Percentiles rank a stretch among this genome's conserved stretches.
Conservation (phyloP, 2,797 vertebrate genomes). For the Epinephelus awoara region DNA sequence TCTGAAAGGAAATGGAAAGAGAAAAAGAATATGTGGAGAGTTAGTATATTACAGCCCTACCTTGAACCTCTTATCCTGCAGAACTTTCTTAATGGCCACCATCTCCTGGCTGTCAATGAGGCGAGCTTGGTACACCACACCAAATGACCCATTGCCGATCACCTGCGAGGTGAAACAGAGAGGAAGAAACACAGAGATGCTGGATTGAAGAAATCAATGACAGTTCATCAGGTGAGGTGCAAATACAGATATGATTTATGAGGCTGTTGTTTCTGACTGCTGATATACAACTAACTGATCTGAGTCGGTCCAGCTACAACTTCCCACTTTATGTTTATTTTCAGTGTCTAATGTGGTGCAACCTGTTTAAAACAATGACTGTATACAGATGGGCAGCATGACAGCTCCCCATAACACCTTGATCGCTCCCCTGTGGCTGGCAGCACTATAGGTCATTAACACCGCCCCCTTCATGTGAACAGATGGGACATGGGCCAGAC, state of each 20-base stretch:
- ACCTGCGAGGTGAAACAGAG: conserved; percentile 63
- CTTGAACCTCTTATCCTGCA: conserved; percentile 96
- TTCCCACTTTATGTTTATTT: background rate
- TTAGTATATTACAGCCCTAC: conserved; percentile 54
- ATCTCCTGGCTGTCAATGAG: conserved; percentile 92
- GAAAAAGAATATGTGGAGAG: background rate
- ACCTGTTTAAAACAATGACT: background rate
- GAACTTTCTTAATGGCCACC: conserved; percentile 95
- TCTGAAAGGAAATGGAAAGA: background rate
- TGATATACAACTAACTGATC: background rate
- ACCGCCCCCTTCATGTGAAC: too few species aligned
- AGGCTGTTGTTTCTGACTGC: background rate
- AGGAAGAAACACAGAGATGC: background rate
- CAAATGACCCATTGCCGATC: conserved; percentile 94
- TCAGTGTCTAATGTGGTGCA: too few species aligned
- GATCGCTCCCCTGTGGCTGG: too few species aligned
- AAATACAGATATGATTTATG: background rate
- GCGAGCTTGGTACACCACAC: conserved; percentile 94
- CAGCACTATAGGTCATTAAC: too few species aligned
- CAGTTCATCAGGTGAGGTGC: background rate
- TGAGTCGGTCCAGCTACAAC: too few species aligned
- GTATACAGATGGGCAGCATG: too few species aligned
- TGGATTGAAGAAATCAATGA: too few species aligned
- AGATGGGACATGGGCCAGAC: too few species aligned
- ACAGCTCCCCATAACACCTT: too few species aligned